Percentiles rank a stretch among this genome's conserved stretches.
Conservation (phyloP, 2,113 vertebrate species). For the Eudyptes chrysolophus region DNA sequence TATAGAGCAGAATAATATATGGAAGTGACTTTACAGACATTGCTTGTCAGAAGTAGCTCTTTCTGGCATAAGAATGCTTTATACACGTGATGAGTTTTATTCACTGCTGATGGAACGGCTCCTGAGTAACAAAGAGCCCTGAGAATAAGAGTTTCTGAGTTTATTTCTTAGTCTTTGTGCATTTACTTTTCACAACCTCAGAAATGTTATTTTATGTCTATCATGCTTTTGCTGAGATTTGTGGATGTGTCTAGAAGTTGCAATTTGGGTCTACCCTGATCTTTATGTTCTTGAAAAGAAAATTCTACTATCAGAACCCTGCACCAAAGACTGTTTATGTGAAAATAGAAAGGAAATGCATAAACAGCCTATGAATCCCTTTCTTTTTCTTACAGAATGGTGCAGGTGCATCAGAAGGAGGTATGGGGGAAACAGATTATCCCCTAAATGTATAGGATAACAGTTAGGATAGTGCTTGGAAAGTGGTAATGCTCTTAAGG, state of each 20-base stretch:
- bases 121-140: background rate
- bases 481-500: background rate
- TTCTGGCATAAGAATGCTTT: background rate
- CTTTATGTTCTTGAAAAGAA: background rate
- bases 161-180: background rate
- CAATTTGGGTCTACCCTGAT: background rate
- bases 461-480: background rate
- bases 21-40: background rate
- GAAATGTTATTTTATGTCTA: background rate
- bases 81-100: background rate
- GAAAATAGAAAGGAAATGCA: background rate
- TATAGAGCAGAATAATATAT: background rate
- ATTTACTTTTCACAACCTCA: background rate
- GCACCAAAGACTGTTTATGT: background rate
- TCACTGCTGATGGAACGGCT: background rate
- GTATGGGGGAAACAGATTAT: background rate
- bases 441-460: background rate
- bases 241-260: background rate
- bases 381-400: background rate
- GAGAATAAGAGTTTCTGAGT: background rate
- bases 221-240: background rate
- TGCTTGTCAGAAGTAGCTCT: background rate
- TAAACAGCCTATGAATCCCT: background rate
- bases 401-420: background rate
- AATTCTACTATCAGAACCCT: background rate